Percentiles rank a stretch among this genome's conserved stretches.
These are phyloP conservation scores for Ptychadena robeensis DNA, from an alignment of 2,797 vertebrate genomes.

Conservation along the genomic window DNA sequence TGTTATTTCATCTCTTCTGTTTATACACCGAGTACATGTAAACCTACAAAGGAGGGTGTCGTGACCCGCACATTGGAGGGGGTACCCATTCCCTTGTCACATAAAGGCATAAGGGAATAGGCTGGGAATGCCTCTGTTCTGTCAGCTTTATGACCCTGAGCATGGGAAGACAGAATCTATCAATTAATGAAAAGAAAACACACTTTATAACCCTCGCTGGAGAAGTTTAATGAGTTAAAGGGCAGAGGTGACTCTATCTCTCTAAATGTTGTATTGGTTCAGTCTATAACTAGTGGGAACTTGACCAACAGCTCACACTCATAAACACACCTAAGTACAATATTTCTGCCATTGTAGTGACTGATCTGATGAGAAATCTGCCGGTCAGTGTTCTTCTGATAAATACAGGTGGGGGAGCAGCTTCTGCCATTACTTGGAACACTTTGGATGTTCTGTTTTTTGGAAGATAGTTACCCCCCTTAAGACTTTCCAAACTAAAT, in stretches of 20 bases:
- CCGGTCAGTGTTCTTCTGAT: no score
- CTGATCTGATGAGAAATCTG: no score
- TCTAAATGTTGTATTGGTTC: constrained; percentile 30
- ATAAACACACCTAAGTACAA: not conserved
- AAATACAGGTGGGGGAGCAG: no score
- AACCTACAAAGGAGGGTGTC: not conserved
- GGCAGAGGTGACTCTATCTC: constrained; percentile 52
- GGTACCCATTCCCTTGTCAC: constrained; percentile 18
- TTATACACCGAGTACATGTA: not conserved
- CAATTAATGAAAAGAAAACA: constrained; percentile 62
- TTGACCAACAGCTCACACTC: constrained; percentile 36
- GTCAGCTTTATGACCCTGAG: constrained; percentile 59
- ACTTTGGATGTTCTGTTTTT: no score
- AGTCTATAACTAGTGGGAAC: not conserved
- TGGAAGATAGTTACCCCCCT: no score
- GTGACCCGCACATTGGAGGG: constrained; percentile 23
- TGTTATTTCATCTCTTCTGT: not conserved
- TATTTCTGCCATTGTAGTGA: not conserved
- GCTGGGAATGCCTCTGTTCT: constrained; percentile 43
- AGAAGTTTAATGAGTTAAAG: constrained; percentile 51
- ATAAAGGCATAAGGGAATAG: constrained; percentile 21
- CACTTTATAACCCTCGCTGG: constrained; percentile 45
- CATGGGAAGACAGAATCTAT: constrained; percentile 46
- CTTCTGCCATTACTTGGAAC: no score
- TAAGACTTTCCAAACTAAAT: no score